Evolutionary conservation across 2,888 invertebrate species (phyloP).

Genomic region (Drosophila neoperkinsi): DNA sequence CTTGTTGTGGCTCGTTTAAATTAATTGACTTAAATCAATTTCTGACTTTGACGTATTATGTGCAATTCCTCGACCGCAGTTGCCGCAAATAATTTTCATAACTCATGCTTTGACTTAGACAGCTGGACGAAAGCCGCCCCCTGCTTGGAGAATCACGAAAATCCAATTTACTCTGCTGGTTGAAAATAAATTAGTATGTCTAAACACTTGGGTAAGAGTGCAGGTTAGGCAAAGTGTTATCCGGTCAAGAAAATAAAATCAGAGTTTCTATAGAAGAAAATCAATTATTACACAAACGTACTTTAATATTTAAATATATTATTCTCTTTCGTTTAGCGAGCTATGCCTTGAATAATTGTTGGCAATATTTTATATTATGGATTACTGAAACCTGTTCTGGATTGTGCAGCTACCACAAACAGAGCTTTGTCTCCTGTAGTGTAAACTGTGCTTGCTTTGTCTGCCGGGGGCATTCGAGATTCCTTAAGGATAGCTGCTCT

Average conservation of each 20-base stretch:
- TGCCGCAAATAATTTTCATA: conserved; percentile 73
- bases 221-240: background rate
- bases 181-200: conserved; percentile 3
- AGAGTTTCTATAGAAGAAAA: background rate
- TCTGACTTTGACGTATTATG: conserved; percentile 80
- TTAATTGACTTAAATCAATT: conserved; percentile 82
- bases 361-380: conserved; percentile 5
- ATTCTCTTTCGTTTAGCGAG: background rate
- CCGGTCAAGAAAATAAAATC: background rate
- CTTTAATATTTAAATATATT: background rate
- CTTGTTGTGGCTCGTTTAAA: conserved; percentile 70
- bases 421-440: background rate
- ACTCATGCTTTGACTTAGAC: conserved; percentile 64
- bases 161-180: conserved; percentile 19
- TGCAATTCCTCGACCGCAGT: conserved; percentile 64
- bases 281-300: background rate
- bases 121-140: conserved; percentile 14
- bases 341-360: conserved; percentile 1
- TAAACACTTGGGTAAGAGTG: background rate
- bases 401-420: background rate
- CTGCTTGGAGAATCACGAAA: conserved; percentile 6
- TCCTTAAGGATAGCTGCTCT: conserved; percentile 13
- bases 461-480: conserved; percentile 28
- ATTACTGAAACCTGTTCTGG: background rate
- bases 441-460: conserved; percentile 18